Evolutionary conservation across 2,797 vertebrate genomes (phyloP).

Genomic region (Rhinoraja longicauda): DNA sequence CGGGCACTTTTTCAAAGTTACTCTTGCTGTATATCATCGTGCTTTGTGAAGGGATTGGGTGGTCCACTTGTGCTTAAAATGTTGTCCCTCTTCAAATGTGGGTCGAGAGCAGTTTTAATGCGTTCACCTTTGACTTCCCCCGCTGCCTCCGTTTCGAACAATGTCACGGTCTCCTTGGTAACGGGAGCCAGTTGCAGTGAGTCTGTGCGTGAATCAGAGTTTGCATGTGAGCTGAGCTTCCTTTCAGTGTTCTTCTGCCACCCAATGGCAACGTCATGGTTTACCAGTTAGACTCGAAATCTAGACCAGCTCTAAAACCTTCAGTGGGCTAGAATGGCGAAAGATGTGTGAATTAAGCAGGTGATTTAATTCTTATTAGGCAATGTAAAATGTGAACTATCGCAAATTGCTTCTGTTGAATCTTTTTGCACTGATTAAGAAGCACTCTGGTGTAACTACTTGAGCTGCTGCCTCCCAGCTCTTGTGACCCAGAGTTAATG

Average conservation of each 20-base stretch:
- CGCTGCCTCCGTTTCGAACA: background rate
- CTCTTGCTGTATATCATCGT: background rate
- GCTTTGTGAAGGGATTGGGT: background rate
- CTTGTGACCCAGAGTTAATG: too few species aligned
- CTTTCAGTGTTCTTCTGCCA: background rate
- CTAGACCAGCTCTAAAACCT: background rate
- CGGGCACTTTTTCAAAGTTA: background rate
- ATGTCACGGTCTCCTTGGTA: conserved; percentile 3
- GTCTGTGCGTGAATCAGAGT: background rate
- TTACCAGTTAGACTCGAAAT: background rate
- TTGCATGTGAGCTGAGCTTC: background rate
- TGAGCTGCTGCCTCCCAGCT: too few species aligned
- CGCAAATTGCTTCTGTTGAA: background rate
- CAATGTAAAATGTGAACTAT: background rate
- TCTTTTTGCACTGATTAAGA: background rate
- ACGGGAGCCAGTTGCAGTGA: background rate
- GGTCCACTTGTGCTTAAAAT: background rate
- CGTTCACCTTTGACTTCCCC: background rate
- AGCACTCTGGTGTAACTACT: too few species aligned
- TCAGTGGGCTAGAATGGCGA: background rate
- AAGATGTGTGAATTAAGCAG: background rate
- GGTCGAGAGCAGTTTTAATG: background rate
- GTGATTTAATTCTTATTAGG: background rate
- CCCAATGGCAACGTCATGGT: background rate
- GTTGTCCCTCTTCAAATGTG: background rate